Base-by-base conservation (phyloP, 2,888 invertebrate genomes). In the Deilephila elpenor region DNA sequence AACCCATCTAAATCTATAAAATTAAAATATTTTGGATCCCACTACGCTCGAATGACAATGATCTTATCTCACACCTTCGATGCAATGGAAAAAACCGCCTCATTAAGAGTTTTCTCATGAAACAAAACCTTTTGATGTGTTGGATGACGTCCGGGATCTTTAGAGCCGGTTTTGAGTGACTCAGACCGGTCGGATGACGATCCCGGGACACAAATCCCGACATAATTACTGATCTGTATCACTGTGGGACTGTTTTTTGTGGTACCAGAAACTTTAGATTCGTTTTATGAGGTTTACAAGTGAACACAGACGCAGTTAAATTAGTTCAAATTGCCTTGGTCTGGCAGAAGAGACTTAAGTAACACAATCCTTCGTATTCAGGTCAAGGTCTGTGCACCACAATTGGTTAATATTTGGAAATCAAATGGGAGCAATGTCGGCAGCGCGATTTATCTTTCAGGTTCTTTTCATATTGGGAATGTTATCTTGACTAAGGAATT, bases 161-260 rank as follows among this genome's bases (percentile, higher is more conserved):
- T 17, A 17, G 6, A 67, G 44, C 67, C 19, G 5, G 67, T 67
- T 67, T 64, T 20, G 14, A 20, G 51, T 51, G 17, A 51, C 17
- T 14, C 17, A 25, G 25, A 25, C 11, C 44, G 20, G 20, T n/a
- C 11, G 20, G n/a, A 44, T 64, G 37, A 20, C 37, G 32, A 32
- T 14, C 5, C 4, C 25, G 44, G 67, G 51, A 67, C 67, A 64
- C 25, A 51, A 44, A 64, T 67, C 67, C 67, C 51, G 67, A 51
- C 44, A 25, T 64, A 51, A 67, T 14, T 44, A 51, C 67, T 67
- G 67, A 67, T 67, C 25, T 51, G 7, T 67, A 67, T 67, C 67
- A 44, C n/a, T n/a, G 1, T 6, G 44, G 44, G 67, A 5, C 25
- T 37, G 1, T 29, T 59, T 32, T 70, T 59, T 53, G 6, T 56